These are phyloP conservation scores for Lethocerus indicus DNA, from an alignment of 1,140 invertebrate species.

Conservation along the genomic window DNA sequence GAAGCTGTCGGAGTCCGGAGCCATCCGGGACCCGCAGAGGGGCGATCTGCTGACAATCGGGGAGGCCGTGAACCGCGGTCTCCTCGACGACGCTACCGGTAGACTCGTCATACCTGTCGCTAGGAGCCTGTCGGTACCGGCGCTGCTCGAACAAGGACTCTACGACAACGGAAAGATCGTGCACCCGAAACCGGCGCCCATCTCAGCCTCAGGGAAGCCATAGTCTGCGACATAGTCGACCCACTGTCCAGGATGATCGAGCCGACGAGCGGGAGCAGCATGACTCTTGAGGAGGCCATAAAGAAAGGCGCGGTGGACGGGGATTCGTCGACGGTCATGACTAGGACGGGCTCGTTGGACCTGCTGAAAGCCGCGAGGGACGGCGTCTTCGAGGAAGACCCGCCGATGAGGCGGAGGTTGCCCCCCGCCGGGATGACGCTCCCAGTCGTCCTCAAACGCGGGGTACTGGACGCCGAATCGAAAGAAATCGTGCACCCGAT, in stretches of 20 bases:
- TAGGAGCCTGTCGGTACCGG: slow-evolving; percentile 61
- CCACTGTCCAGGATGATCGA: slow-evolving; percentile 44
- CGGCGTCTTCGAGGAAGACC: too few species aligned
- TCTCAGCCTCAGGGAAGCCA: slow-evolving; percentile 61
- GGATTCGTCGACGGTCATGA: slow-evolving; percentile 49
- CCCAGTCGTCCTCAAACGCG: slow-evolving; percentile 61
- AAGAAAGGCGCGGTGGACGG: slow-evolving; percentile 55
- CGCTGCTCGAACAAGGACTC: slow-evolving; percentile 65
- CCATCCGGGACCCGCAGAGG: slow-evolving; percentile 42
- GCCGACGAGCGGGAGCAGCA: slow-evolving; percentile 34
- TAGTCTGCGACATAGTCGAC: slow-evolving; percentile 73
- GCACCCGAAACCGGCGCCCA: slow-evolving; percentile 74
- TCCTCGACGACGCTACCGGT: slow-evolving; percentile 59
- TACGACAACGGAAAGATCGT: slow-evolving; percentile 70
- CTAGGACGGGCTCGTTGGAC: too few species aligned
- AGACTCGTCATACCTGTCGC: slow-evolving; percentile 64
- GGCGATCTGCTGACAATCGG: slow-evolving; percentile 64
- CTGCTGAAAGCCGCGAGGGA: slow-evolving; percentile 45
- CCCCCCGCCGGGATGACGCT: slow-evolving; percentile 55
- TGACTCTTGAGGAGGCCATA: slow-evolving; percentile 67
- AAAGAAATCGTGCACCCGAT: slow-evolving; percentile 59
- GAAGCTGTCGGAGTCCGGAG: slow-evolving; percentile 25
- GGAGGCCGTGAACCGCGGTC: slow-evolving; percentile 63
- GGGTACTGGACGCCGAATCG: slow-evolving; percentile 50
- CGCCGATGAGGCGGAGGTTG: too few species aligned